phyloP scores from a whole-genome alignment of 1,140 invertebrate genomes.

The Drosophila subpulchrella region DNA sequence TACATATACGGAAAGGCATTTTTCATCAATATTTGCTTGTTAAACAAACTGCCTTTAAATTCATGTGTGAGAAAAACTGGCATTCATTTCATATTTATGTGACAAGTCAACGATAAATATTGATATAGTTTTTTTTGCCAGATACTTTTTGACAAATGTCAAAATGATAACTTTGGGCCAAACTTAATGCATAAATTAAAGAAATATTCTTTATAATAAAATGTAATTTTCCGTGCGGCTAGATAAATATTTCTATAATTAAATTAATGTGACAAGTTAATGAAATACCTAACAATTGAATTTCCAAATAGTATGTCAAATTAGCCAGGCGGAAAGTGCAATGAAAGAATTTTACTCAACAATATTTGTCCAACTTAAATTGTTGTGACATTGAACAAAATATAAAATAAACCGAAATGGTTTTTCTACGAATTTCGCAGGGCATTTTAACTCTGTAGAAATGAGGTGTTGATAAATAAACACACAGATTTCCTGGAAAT shows the following conservation, averaged over 20 bases:
- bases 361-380: not conserved
- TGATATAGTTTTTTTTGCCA: too few species aligned
- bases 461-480: not conserved
- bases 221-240: not conserved
- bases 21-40: not conserved
- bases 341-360: not conserved
- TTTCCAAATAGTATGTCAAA: not conserved
- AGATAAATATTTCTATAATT: not conserved
- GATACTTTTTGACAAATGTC: too few species aligned
- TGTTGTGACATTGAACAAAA: not conserved
- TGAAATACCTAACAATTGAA: not conserved
- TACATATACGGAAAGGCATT: not conserved
- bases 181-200: not conserved
- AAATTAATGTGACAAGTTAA: not conserved
- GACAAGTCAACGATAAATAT: too few species aligned
- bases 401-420: not conserved
- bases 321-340: not conserved
- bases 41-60: not conserved
- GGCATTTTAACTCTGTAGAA: not conserved
- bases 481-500: not conserved
- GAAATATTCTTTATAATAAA: not conserved
- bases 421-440: not conserved
- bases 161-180: not conserved
- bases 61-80: not conserved
- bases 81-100: not conserved